Percentiles rank a stretch among this genome's conserved stretches.
These are phyloP conservation scores for Phymanthus crucifer DNA, from an alignment of 92 coral and sea anemone species.

Conservation along the genomic window DNA sequence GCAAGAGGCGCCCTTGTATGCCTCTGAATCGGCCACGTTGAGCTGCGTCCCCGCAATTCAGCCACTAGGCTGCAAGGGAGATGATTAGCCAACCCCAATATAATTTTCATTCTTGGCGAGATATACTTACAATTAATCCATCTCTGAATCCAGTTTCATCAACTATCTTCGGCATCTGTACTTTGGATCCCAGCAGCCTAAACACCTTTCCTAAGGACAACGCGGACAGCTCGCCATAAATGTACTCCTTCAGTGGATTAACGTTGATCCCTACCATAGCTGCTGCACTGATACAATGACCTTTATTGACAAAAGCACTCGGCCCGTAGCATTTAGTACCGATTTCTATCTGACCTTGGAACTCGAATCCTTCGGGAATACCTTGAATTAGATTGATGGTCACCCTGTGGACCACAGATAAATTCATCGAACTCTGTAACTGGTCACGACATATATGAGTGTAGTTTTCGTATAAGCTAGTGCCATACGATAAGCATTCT, in stretches of 20 bases:
- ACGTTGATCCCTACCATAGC: conserved; percentile 67
- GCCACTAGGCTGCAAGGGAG: no score
- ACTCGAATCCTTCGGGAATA: conserved; percentile 61
- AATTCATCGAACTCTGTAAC: neutral
- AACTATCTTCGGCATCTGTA: conserved; percentile 70
- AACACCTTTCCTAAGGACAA: conserved; percentile 67
- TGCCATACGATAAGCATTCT: neutral
- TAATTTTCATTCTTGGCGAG: no score
- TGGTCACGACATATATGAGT: neutral
- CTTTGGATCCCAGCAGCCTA: conserved; percentile 76
- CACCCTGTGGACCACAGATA: conserved; percentile 30
- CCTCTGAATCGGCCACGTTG: no score
- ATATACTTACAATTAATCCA: conserved; percentile 71
- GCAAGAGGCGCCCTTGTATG: no score
- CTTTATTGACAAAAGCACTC: conserved; percentile 54
- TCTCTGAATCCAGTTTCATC: conserved; percentile 73
- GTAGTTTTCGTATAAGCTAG: neutral
- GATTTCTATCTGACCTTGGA: conserved; percentile 70
- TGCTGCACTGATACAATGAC: conserved; percentile 69
- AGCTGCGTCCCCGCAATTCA: no score
- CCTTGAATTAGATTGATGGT: conserved; percentile 65
- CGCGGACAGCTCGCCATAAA: conserved; percentile 71
- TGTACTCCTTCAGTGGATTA: conserved; percentile 65
- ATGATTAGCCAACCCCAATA: no score
- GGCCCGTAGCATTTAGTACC: conserved; percentile 65